Conservation (phyloP, 2,113 vertebrate species). For the Amblyornis subalaris region DNA sequence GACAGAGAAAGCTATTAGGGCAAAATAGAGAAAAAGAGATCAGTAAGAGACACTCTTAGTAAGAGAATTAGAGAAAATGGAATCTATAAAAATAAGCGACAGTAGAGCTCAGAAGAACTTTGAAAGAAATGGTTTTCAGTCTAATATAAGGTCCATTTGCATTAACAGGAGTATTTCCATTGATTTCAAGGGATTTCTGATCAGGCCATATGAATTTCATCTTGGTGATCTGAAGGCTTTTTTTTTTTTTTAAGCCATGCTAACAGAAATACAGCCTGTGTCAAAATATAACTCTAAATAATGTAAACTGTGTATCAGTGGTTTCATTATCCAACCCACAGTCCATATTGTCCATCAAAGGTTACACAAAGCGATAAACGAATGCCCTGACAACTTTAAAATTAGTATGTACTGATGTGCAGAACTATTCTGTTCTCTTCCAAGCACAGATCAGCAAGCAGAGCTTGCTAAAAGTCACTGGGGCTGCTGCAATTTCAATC, state of each 20-base stretch:
- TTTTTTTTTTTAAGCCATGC: background rate
- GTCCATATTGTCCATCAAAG: background rate
- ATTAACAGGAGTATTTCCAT: background rate
- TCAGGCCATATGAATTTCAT: background rate
- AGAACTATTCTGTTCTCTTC: background rate
- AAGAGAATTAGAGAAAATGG: background rate
- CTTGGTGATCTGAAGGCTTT: background rate
- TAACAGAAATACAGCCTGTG: background rate
- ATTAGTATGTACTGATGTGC: background rate
- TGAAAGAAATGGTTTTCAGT: background rate
- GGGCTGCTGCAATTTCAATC: background rate
- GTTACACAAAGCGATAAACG: background rate
- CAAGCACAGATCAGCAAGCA: background rate
- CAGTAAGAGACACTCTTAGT: background rate
- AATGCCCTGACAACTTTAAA: background rate
- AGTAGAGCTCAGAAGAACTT: background rate
- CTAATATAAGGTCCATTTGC: background rate
- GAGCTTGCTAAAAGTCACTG: background rate
- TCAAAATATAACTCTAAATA: background rate
- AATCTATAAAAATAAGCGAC: background rate
- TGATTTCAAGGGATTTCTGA: background rate
- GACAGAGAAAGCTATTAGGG: background rate
- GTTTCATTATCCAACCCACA: background rate
- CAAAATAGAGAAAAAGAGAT: background rate
- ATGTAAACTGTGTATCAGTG: background rate